Conservation (phyloP, 1,140 invertebrate genomes). For the Maconellicoccus hirsutus region DNA sequence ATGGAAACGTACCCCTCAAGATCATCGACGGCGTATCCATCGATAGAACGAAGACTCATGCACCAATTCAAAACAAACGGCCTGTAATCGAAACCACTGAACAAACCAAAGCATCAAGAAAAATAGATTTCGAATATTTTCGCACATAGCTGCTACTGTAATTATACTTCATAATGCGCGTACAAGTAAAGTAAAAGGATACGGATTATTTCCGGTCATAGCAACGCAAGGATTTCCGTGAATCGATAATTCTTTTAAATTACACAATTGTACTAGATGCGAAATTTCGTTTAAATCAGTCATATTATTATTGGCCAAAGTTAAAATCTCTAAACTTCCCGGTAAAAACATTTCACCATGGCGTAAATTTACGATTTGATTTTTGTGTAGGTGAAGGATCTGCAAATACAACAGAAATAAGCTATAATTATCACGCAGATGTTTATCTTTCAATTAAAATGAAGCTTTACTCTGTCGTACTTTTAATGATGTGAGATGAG, state of each 20-base stretch:
- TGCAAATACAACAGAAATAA: constrained; percentile 39
- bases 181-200: constrained; percentile 40
- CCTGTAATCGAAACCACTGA: constrained; percentile 65
- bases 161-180: neutral
- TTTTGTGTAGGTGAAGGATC: constrained; percentile 74
- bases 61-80: constrained; percentile 90
- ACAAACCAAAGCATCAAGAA: constrained; percentile 21
- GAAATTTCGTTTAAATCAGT: constrained; percentile 77
- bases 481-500: constrained; percentile 64
- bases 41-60: constrained; percentile 71
- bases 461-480: constrained; percentile 36
- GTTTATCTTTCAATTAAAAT: too few relatives aligned
- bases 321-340: constrained; percentile 55
- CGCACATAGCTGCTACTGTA: neutral
- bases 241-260: constrained; percentile 68
- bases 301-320: constrained; percentile 72
- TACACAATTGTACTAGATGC: constrained; percentile 58
- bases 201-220: constrained; percentile 52
- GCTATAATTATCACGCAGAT: neutral
- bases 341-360: constrained; percentile 74
- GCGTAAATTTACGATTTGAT: constrained; percentile 65
- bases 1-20: constrained; percentile 91
- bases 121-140: constrained; percentile 16
- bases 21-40: constrained; percentile 75
- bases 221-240: constrained; percentile 75